Base-by-base conservation (phyloP, 1,140 invertebrate species). In the Oedothorax gibbosus region DNA sequence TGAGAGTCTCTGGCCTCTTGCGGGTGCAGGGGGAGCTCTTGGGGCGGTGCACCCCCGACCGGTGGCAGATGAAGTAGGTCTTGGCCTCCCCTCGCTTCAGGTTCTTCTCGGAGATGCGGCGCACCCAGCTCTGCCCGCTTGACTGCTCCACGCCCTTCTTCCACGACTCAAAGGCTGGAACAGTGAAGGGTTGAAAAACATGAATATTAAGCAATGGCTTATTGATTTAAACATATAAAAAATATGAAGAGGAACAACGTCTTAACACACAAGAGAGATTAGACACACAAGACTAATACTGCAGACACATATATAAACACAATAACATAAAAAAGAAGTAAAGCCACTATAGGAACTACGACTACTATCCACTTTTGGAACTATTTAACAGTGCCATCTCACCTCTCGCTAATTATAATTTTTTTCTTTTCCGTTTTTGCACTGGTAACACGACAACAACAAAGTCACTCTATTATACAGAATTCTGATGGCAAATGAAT, bases 41-140 rank as follows among this genome's bases (percentile, higher is more conserved):
- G 10, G 50, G 49, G 56, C 54, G 75, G 50, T 54, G 57, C 0
- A 76, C 64, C 15, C 81, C 81, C 49, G 81, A 84, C 7, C 81
- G 81, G 76, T 84, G 81, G n/a, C 81, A 84, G 18, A 84, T 75
- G 53, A 50, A 84, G 56, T 84, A 68, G 21, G 71, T 75, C 57
- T 84, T 84, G 7, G 49, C 56, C 56, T 84, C 81, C 7, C 78
- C 78, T 4, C 60, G 60, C 50, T 75, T 75, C n/a, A 75, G 20
- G 15, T 49, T 49, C 57, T 84, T 84, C 50, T 84, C 72, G 18
- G 81, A 84, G 20, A 64, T 75, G 8, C 57, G 57, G 12, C 71
- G 15, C 7, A 84, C 57, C 56, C 76, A 84, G 11, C 56, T 54
- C 21, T 68, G 60, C 0, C 81, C 81, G 12, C 71, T 68, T 53